These are phyloP conservation scores for Minunthozetes semirufus DNA, from an alignment of 2,888 invertebrate genomes.

Conservation along the genomic window DNA sequence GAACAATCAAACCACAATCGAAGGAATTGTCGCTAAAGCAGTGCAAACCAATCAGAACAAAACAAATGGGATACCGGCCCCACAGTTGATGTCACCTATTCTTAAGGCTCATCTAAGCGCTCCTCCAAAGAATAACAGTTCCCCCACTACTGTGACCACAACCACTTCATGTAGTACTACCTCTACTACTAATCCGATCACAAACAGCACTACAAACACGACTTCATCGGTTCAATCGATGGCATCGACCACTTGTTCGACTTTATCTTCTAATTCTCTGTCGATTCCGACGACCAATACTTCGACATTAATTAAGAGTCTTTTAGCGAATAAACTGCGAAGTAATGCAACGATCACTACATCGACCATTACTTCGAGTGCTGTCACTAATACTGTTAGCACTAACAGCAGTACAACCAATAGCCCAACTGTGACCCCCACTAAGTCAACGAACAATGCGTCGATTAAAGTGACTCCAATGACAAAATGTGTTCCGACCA, in stretches of 20 bases:
- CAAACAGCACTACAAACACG: conserved; percentile 29
- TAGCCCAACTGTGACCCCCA: not conserved
- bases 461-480: not conserved
- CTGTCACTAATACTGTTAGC: not conserved
- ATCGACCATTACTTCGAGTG: not conserved
- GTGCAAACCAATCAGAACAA: not conserved
- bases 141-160: conserved; percentile 31
- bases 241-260: conserved; percentile 40
- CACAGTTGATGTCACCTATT: conserved; percentile 51
- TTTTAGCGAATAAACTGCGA: conserved; percentile 82
- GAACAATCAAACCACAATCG: conserved; percentile 17
- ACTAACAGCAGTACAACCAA: not conserved
- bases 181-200: conserved; percentile 29
- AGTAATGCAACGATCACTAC: conserved; percentile 36
- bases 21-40: conserved; percentile 27
- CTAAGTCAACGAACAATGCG: not conserved
- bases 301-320: conserved; percentile 82
- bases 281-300: conserved; percentile 47
- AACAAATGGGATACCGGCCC: not conserved
- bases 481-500: not conserved
- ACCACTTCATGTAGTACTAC: conserved; percentile 24
- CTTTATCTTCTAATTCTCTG: conserved; percentile 43
- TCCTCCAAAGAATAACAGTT: conserved; percentile 48
- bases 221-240: conserved; percentile 36
- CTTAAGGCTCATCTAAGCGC: conserved; percentile 75